Evolutionary conservation across 2,888 invertebrate species (phyloP).

Genomic region (Eustalomyia histrio): DNA sequence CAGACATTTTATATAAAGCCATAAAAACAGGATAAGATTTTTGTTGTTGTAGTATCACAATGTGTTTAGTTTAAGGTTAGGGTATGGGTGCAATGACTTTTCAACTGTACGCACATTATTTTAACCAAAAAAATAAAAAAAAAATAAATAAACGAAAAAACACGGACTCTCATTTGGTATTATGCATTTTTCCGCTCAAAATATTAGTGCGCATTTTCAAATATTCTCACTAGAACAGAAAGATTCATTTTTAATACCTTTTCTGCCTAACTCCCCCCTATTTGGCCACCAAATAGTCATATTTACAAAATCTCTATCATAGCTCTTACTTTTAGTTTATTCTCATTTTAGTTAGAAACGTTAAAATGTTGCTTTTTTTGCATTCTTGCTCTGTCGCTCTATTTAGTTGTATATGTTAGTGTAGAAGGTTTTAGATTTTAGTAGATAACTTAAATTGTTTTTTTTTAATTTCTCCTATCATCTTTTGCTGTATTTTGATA

Average conservation of each 20-base stretch:
- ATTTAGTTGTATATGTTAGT: constrained; percentile 15
- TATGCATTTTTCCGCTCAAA: neutral
- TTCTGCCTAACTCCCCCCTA: neutral
- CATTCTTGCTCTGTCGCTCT: constrained; percentile 28
- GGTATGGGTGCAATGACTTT: constrained; percentile 63
- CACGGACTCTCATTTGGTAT: neutral
- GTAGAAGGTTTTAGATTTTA: neutral
- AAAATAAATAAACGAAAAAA: neutral
- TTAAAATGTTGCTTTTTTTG: neutral
- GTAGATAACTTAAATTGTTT: constrained; percentile 13
- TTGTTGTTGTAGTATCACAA: constrained; percentile 7
- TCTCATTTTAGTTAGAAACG: constrained; percentile 39
- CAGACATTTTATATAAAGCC: neutral
- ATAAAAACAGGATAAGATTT: constrained; percentile 8
- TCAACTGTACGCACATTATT: constrained; percentile 14
- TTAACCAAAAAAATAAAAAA: no score
- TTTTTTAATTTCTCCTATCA: constrained; percentile 40
- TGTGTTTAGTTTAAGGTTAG: constrained; percentile 60
- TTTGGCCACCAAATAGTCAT: neutral
- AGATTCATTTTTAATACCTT: neutral
- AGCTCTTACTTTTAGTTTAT: constrained; percentile 28
- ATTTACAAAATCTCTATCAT: neutral
- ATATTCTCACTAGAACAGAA: constrained; percentile 60
- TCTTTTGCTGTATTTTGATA: constrained; percentile 5
- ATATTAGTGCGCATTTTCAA: constrained; percentile 77